Percentiles rank a stretch among this genome's conserved stretches.
Conservation (phyloP, 1,140 invertebrate genomes). For the Orius insidiosus region DNA sequence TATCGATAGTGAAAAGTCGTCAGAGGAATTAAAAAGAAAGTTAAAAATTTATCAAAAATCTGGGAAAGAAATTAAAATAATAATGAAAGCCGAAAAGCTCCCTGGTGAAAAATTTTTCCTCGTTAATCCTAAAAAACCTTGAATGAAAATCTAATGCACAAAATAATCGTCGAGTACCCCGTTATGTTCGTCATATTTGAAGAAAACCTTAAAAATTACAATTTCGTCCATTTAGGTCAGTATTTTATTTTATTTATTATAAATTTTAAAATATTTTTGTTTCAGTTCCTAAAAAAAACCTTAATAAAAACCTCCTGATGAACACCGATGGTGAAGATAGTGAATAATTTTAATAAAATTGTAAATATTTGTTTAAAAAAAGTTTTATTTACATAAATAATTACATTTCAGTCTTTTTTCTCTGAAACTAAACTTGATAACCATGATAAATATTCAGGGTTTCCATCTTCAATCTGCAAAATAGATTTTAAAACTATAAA, state of each 20-base stretch:
- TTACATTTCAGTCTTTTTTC: background rate
- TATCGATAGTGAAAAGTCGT: too few relatives aligned
- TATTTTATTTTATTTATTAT: background rate
- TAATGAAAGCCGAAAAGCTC: background rate
- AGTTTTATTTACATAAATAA: too few relatives aligned
- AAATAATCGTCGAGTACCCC: slow-evolving; percentile 57
- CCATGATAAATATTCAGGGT: slow-evolving; percentile 57
- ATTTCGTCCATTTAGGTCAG: slow-evolving; percentile 5
- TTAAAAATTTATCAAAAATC: too few relatives aligned
- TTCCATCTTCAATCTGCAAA: slow-evolving; percentile 50
- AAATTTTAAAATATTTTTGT: too few relatives aligned
- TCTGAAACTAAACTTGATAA: slow-evolving; percentile 38
- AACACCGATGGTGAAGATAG: too few relatives aligned
- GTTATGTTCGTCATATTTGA: slow-evolving; percentile 45
- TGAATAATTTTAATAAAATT: too few relatives aligned
- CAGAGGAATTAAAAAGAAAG: too few relatives aligned
- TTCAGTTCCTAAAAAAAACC: too few relatives aligned
- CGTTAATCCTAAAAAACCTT: slow-evolving; percentile 39
- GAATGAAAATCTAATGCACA: slow-evolving; percentile 46
- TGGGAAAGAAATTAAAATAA: too few relatives aligned
- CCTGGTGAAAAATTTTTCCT: slow-evolving; percentile 38
- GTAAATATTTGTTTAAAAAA: background rate
- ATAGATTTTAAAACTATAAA: too few relatives aligned
- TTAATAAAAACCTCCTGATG: too few relatives aligned
- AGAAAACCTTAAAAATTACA: slow-evolving; percentile 17